Conservation (phyloP, 2,888 invertebrate species). For the Dastarcus helophoroides region DNA sequence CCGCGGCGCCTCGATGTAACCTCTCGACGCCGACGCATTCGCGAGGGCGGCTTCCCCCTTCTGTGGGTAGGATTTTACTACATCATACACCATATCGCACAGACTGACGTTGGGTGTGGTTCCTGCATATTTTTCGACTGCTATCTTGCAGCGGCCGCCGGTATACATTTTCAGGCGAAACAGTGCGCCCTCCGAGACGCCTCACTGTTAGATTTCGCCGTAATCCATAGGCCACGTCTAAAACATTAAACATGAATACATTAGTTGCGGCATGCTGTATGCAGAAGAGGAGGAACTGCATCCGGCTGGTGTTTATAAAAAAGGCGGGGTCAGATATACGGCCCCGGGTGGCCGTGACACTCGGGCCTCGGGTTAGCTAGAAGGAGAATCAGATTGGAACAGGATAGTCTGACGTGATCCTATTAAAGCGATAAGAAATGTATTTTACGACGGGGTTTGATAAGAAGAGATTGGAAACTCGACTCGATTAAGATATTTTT, state of each 20-base stretch:
- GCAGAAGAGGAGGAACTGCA: slow-evolving; percentile 30
- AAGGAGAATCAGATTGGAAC: slow-evolving; percentile 14
- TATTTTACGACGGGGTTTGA: slow-evolving; percentile 27
- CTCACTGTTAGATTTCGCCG: too few species aligned
- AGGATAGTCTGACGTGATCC: slow-evolving; percentile 14
- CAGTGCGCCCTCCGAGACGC: too few species aligned
- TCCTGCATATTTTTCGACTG: slow-evolving; percentile 41
- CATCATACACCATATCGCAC: slow-evolving; percentile 45
- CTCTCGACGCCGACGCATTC: slow-evolving; percentile 37
- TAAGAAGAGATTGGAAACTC: slow-evolving; percentile 27
- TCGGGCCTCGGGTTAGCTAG: slow-evolving; percentile 24
- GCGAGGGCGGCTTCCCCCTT: slow-evolving; percentile 34
- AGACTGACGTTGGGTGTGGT: slow-evolving; percentile 43
- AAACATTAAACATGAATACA: slow-evolving; percentile 23
- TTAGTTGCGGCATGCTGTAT: slow-evolving; percentile 26
- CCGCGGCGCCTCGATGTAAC: slow-evolving; percentile 30
- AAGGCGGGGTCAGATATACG: slow-evolving; percentile 32
- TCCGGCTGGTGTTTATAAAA: slow-evolving; percentile 30
- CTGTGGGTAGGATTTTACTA: slow-evolving; percentile 37
- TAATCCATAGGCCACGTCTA: too few species aligned
- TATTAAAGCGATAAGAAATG: slow-evolving; percentile 28
- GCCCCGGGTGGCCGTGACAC: too few species aligned
- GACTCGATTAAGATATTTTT: slow-evolving; percentile 23
- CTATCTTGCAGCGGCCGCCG: slow-evolving; percentile 24
- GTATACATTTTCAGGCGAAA: slow-evolving; percentile 13